Conservation (phyloP, 2,113 vertebrate genomes). For the Polypterus senegalus region DNA sequence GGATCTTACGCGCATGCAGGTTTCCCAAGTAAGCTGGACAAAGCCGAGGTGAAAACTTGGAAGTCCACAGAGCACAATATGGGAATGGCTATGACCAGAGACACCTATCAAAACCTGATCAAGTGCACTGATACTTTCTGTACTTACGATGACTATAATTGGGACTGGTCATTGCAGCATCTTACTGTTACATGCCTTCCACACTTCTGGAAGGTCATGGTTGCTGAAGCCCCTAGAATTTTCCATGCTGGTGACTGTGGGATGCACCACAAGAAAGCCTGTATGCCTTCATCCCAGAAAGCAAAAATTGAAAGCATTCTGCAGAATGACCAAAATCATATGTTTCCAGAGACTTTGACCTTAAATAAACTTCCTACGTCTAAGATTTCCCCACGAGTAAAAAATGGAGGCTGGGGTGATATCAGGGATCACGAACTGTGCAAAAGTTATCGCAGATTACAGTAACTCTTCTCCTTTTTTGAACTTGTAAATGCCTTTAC, state of each 20-base stretch:
- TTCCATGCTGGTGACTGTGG: constrained; percentile 95
- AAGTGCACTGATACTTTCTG: constrained; percentile 91
- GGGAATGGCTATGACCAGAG: constrained; percentile 81
- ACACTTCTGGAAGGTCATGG: constrained; percentile 88
- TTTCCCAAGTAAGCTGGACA: constrained; percentile 71
- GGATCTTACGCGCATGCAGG: constrained; percentile 69
- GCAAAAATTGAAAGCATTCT: constrained; percentile 82
- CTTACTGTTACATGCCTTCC: constrained; percentile 85
- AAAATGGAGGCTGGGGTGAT: constrained; percentile 96
- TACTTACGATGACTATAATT: constrained; percentile 96
- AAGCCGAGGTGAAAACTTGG: constrained; percentile 89
- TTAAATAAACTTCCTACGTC: constrained; percentile 69
- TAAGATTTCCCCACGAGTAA: constrained; percentile 81
- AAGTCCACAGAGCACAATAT: constrained; percentile 98
- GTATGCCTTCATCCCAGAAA: constrained; percentile 77
- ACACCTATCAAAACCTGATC: constrained; percentile 75
- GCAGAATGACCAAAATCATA: constrained; percentile 67
- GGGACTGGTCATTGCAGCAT: constrained; percentile 97
- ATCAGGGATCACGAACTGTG: constrained; percentile 98
- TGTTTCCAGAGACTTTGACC: constrained; percentile 76
- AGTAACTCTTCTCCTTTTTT: constrained; percentile 65
- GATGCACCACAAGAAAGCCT: constrained; percentile 92
- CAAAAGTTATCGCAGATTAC: constrained; percentile 90
- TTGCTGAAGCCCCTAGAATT: constrained; percentile 77
- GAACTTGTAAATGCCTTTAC: constrained; percentile 54